Base-by-base conservation (phyloP, 1,140 invertebrate species). In the Agrilus planipennis region DNA sequence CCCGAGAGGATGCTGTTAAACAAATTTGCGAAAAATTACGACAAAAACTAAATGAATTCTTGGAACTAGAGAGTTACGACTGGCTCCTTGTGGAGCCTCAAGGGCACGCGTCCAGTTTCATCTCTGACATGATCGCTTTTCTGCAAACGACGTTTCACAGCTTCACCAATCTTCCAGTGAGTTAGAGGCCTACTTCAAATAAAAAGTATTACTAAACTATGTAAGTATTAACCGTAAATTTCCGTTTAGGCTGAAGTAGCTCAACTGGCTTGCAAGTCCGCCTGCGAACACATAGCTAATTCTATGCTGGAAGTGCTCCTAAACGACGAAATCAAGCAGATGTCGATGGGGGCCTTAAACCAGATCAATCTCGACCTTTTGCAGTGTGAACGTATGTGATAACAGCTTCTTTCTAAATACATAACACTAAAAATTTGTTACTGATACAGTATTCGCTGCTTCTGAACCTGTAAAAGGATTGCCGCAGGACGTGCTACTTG, bases 331-430 rank as follows among this genome's bases (percentile, higher is more conserved):
- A 79, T 94, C 0, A 88, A 84, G 57, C 82, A 88, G 61, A 82
- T 98, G 43, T 93, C 91, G 0, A 81, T 87, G 55, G 91, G 92
- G 28, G 91, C 92, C 12, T 68, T 99, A 21, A 85, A 96, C 56
- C 94, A 99, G 73, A 80, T 99, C 25, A 94, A 92, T 72, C 72
- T 98, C 45, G 94, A 99, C 70, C 77, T 97, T 2, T 84, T 96
- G 54, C 92, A 99, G 61, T 99, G 94, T 68, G 94, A 99, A 76
- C 81, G 83, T 88, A 72, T 65, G 72, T 69, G 6, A 21, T 36
- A 17, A 32, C 19, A 9, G 4, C 6, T 3, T 16, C 10, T 5
- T 17, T 15, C 19, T 29, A 6, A n/a, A 15, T 32, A 3, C 30
- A 32, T 3, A 32, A 15, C 16, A 17, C 10, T 15, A 42, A 12